Conservation (phyloP, 2,113 vertebrate genomes). For the Phrynocephalus versicolor region DNA sequence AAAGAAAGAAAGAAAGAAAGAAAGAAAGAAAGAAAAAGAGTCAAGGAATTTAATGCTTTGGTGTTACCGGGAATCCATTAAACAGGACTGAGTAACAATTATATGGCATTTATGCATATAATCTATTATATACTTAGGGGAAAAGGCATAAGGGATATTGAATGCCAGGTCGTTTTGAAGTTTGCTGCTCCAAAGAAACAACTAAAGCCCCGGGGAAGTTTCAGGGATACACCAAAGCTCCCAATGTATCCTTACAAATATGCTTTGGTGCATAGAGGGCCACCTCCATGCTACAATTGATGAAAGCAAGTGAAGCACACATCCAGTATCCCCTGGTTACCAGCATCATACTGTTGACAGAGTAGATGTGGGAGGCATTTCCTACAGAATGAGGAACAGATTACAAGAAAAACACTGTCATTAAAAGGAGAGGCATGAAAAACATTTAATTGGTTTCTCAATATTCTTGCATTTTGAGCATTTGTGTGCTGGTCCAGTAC, state of each 20-base stretch:
- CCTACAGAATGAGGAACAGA: not conserved
- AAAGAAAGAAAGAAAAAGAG: not conserved
- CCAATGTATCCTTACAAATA: not conserved
- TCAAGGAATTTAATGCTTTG: not conserved
- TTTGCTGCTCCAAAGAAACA: not conserved
- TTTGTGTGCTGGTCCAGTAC: not conserved
- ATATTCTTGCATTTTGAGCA: not conserved
- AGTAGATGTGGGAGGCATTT: not conserved
- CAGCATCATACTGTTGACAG: not conserved
- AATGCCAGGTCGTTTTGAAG: not conserved
- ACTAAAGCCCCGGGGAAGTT: not conserved
- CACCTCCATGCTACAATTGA: not conserved
- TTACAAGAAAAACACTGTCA: not conserved
- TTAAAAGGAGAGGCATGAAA: not conserved
- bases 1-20: no score
- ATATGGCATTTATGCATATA: slow-evolving; percentile 34
- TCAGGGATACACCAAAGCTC: slow-evolving; percentile 3
- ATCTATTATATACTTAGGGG: slow-evolving; percentile 29
- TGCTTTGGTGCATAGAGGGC: not conserved
- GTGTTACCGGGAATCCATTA: slow-evolving; percentile 45
- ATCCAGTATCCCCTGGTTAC: not conserved
- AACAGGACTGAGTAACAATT: slow-evolving; percentile 48
- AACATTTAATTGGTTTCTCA: not conserved
- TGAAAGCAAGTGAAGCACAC: not conserved
- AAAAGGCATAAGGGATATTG: not conserved